A percentile compares a stretch with the other conserved stretches of the same genome.
Evolutionary conservation across 2,888 invertebrate species (phyloP).

Genomic region (Alcis repandata): DNA sequence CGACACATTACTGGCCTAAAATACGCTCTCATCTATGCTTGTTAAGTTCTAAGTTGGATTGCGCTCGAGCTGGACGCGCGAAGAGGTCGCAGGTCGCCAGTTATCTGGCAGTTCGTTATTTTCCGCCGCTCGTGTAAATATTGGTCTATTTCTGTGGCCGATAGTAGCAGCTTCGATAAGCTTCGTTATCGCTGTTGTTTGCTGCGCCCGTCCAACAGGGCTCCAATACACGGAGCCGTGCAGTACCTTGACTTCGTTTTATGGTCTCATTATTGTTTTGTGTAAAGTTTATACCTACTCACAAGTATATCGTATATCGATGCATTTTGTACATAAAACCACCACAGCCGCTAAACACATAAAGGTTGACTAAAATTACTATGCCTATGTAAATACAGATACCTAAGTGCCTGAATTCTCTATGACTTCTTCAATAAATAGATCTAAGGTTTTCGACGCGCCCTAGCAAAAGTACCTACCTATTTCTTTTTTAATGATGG

Average conservation of each 20-base stretch:
- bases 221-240: not conserved
- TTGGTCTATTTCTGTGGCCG: conserved; percentile 41
- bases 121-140: conserved; percentile 76
- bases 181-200: conserved; percentile 55
- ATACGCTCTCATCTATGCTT: conserved; percentile 23
- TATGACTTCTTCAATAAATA: no score
- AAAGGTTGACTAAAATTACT: no score
- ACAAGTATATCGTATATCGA: not conserved
- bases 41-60: conserved; percentile 29
- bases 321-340: not conserved
- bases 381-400: no score
- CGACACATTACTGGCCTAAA: conserved; percentile 22
- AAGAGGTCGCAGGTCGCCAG: conserved; percentile 54
- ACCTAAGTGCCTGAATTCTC: no score
- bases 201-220: conserved; percentile 32
- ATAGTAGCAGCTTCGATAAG: conserved; percentile 54
- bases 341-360: not conserved
- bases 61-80: conserved; percentile 18
- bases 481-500: no score
- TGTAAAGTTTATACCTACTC: no score
- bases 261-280: not conserved
- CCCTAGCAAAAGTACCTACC: no score
- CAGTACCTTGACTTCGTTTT: not conserved
- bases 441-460: no score
- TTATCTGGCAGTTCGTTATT: conserved; percentile 74